phyloP scores from a whole-genome alignment of 2,888 invertebrate species.

The Ichneumoninae sp. region DNA sequence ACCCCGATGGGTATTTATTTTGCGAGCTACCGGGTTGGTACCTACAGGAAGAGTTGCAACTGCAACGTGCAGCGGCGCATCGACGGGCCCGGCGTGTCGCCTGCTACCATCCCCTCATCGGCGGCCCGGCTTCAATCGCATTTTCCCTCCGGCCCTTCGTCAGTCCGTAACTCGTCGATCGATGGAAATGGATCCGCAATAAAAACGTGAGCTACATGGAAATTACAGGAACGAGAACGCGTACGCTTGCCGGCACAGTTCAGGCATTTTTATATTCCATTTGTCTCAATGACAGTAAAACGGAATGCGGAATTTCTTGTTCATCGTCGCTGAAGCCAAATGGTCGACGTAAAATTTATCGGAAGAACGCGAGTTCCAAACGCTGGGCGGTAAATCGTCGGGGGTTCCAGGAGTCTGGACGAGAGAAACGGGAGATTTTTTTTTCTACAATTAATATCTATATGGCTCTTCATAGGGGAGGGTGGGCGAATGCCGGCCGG shows the following conservation, averaged over 20 bases:
- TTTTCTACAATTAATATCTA: background rate
- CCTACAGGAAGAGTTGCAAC: background rate
- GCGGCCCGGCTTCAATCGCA: conserved; percentile 33
- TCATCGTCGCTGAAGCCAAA: conserved; percentile 4
- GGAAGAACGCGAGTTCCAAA: background rate
- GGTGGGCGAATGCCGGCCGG: no score
- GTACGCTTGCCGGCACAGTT: conserved; percentile 44
- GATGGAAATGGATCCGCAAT: conserved; percentile 57
- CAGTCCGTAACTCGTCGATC: conserved; percentile 46
- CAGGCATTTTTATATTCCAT: conserved; percentile 40
- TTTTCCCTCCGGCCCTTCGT: conserved; percentile 54
- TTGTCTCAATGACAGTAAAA: conserved; percentile 32
- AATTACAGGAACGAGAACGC: conserved; percentile 49
- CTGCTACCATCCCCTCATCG: background rate
- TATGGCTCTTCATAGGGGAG: no score
- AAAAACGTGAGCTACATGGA: conserved; percentile 63
- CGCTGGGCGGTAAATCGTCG: background rate
- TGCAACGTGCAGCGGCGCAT: conserved; percentile 26
- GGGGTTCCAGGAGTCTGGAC: background rate
- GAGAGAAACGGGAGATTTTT: background rate
- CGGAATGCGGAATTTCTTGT: conserved; percentile 46
- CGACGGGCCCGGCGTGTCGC: background rate
- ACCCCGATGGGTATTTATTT: conserved; percentile 67
- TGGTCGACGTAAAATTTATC: conserved; percentile 24
- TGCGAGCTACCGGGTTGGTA: conserved; percentile 12